Conservation (phyloP, 2,888 invertebrate species). For the Ophion slaviceki region DNA sequence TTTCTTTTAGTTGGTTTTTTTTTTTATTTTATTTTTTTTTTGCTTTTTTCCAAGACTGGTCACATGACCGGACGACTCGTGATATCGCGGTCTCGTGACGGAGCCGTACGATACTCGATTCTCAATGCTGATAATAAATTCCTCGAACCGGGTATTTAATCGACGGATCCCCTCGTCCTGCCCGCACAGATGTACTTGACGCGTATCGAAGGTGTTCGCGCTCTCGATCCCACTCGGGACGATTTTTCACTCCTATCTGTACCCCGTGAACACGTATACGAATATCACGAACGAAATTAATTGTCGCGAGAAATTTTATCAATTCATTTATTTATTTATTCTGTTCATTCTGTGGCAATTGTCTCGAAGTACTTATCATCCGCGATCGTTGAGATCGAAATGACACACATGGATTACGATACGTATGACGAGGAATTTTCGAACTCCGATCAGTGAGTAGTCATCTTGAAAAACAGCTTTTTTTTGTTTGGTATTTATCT, state of each 20-base stretch:
- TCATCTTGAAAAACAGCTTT: neutral
- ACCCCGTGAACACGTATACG: neutral
- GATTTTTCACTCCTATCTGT: neutral
- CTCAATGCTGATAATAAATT: conserved; percentile 52
- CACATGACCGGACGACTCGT: conserved; percentile 49
- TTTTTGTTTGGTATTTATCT: conserved; percentile 1
- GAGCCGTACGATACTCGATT: conserved; percentile 12
- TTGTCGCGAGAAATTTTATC: neutral
- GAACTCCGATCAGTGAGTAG: conserved; percentile 42
- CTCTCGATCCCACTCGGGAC: neutral
- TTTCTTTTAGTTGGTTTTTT: neutral
- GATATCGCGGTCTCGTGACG: conserved; percentile 59
- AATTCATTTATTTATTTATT: conserved; percentile 1
- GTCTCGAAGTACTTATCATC: neutral
- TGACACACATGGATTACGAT: conserved; percentile 55
- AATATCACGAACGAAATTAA: neutral
- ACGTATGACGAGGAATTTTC: conserved; percentile 1
- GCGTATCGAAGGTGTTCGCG: conserved; percentile 14
- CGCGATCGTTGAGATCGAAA: conserved; percentile 8
- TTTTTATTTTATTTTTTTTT: conserved; percentile 25
- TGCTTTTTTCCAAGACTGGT: conserved; percentile 21
- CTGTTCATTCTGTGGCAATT: neutral
- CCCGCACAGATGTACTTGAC: conserved; percentile 35
- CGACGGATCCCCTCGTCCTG: conserved; percentile 49
- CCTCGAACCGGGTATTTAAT: conserved; percentile 57